Evolutionary conservation across 2,113 vertebrate genomes (phyloP).

Genomic region (Muntiacus reevesi): DNA sequence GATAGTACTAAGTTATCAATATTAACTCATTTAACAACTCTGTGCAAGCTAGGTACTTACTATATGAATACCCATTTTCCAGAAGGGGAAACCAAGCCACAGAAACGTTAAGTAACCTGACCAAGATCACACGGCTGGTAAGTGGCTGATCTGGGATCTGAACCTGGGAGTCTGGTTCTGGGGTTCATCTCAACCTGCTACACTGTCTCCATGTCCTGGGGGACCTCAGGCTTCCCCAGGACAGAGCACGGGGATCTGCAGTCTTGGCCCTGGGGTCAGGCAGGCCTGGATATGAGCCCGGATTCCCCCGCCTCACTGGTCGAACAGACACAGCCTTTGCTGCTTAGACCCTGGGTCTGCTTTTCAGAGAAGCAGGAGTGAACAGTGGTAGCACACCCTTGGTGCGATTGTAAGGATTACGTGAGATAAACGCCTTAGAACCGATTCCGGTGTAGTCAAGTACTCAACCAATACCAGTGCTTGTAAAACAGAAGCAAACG

Average conservation of each 20-base stretch:
- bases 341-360: background rate
- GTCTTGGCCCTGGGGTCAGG: background rate
- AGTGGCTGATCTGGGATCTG: background rate
- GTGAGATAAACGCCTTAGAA: background rate
- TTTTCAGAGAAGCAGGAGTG: background rate
- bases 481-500: background rate
- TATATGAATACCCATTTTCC: background rate
- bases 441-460: background rate
- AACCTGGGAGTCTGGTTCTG: background rate
- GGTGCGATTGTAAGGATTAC: background rate
- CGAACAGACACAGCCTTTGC: background rate
- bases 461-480: background rate
- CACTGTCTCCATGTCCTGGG: background rate
- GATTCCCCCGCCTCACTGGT: background rate
- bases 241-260: background rate
- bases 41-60: background rate
- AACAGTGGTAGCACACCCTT: background rate
- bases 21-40: background rate
- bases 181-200: background rate
- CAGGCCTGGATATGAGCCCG: background rate
- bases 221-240: background rate
- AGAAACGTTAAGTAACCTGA: background rate
- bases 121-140: background rate
- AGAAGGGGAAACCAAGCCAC: background rate
- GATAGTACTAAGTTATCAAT: background rate